phyloP scores from a whole-genome alignment of 2,797 vertebrate genomes.

The Onychomys arenicola region DNA sequence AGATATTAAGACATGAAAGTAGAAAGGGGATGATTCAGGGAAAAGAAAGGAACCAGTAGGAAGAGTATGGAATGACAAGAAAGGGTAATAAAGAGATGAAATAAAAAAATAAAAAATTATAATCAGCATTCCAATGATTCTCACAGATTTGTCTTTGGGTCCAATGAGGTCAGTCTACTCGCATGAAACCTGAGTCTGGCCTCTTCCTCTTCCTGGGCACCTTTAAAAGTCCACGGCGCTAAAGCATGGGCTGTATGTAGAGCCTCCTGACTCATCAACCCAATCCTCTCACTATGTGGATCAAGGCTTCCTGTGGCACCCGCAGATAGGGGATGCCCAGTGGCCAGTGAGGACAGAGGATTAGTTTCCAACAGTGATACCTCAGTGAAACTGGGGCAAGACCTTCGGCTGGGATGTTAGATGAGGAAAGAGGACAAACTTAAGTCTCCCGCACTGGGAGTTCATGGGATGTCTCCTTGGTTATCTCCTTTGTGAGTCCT shows the following conservation, averaged over 20 bases:
- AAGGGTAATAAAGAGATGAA: background rate
- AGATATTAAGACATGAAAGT: background rate
- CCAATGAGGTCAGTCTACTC: background rate
- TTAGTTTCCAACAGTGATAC: background rate
- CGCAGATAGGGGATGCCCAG: background rate
- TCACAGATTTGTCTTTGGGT: background rate
- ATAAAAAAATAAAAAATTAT: background rate
- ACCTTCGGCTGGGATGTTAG: background rate
- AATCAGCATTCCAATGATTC: background rate
- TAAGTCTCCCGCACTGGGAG: background rate
- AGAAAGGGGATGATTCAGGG: background rate
- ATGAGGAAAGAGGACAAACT: background rate
- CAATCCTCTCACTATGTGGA: background rate
- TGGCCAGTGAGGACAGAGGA: background rate
- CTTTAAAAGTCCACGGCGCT: background rate
- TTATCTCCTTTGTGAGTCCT: background rate
- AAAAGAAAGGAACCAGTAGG: background rate
- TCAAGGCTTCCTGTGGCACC: background rate
- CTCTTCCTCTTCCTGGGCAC: background rate
- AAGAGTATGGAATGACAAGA: background rate
- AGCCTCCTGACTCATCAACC: background rate
- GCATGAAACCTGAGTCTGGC: background rate
- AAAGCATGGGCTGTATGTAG: background rate
- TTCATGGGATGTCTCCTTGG: background rate
- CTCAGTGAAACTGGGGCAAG: background rate